Percentiles rank a stretch among this genome's conserved stretches.
Conservation (phyloP, 1,140 invertebrate genomes). For the Uloborus diversus region DNA sequence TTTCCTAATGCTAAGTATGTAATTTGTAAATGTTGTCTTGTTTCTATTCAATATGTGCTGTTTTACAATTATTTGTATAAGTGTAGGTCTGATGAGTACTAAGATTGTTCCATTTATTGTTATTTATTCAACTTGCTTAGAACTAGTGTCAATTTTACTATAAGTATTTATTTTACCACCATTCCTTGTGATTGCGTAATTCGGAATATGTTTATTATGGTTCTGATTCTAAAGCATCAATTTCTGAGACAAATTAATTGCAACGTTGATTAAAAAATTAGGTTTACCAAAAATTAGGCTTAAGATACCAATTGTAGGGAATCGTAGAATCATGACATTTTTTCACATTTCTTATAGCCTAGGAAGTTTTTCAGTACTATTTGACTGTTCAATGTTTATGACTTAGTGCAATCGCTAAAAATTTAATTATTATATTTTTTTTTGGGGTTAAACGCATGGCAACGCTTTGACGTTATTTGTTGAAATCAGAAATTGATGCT, state of each 20-base stretch:
- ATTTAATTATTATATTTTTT: too few relatives aligned
- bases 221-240: slow-evolving; percentile 28
- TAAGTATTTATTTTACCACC: slow-evolving; percentile 44
- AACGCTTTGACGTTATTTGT: too few relatives aligned
- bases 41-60: slow-evolving; percentile 42
- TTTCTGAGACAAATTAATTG: too few relatives aligned
- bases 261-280: too few relatives aligned
- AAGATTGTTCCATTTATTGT: slow-evolving; percentile 49
- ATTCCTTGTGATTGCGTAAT: slow-evolving; percentile 29
- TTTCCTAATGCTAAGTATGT: slow-evolving; percentile 52
- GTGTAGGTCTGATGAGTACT: slow-evolving; percentile 52
- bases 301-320: too few relatives aligned
- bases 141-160: slow-evolving; percentile 50
- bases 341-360: too few relatives aligned
- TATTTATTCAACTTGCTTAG: slow-evolving; percentile 47
- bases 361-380: too few relatives aligned
- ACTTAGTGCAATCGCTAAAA: too few relatives aligned
- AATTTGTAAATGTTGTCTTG: slow-evolving; percentile 54
- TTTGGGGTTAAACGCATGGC: too few relatives aligned
- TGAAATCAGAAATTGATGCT: slow-evolving; percentile 30
- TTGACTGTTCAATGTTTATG: too few relatives aligned
- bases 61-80: slow-evolving; percentile 53
- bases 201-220: slow-evolving; percentile 44
- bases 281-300: too few relatives aligned
- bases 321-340: too few relatives aligned